Base-by-base conservation (phyloP, 2,113 vertebrate genomes). In the Trogon melanurus region DNA sequence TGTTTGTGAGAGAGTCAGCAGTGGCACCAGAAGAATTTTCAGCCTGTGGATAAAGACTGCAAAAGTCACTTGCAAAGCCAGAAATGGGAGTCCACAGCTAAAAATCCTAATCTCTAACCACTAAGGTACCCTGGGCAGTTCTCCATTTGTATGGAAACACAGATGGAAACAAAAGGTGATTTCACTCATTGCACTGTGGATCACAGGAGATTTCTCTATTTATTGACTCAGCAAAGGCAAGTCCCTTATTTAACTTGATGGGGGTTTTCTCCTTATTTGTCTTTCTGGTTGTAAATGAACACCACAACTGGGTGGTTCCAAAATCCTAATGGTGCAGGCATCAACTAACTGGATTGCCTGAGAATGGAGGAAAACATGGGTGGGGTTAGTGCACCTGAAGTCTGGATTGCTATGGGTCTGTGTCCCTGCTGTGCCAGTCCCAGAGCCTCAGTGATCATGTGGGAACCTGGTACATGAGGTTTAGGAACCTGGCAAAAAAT, bases 401-500 rank as follows among this genome's bases (percentile, higher is more conserved):
- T 47, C 36, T 70, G 44, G 6, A 60, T 66, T 74, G 22, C n/a
- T 13, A 21, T 41, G 69, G 19, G 30, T 79, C 62, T 70, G 45
- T 72, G 76, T 58, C 50, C 50, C 58, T 75, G 32, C 74, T 61
- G 30, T 76, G 62, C 32, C 62, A 82, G 29, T 16, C n/a, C 19
- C 22, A 36, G 67, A 5, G 2, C 34, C 48, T 66, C 7, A 0
- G 27, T 64, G 72, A 86, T 79, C 62, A 21, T 0, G 0, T n/a
- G 44, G 38, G 69, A 94, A 92, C 54, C 60, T 56, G 19, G 83
- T 64, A 73, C 18, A 21, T 32, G 56, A 66, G 91, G 38, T 94
- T 90, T 74, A 72, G 79, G 78, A 93, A 91, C 79, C 56, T 64
- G 86, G 75, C 21, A 80, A 73, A 94, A 88, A 88, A 73, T 47